phyloP scores from a whole-genome alignment of 53 echinoderm and acorn worm genomes.

The Actinopyga echinites region DNA sequence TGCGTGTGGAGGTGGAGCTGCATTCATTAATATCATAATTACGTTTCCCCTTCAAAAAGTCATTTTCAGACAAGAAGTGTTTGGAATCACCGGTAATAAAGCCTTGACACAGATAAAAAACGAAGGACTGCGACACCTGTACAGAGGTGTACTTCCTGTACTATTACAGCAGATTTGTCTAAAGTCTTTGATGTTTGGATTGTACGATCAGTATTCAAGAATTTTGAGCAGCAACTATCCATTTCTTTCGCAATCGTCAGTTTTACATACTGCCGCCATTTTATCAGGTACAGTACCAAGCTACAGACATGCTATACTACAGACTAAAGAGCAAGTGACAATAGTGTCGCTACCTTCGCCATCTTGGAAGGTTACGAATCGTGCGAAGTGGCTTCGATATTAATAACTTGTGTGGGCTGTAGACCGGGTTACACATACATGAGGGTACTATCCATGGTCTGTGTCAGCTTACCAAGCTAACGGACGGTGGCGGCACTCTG shows the following conservation, averaged over 20 bases:
- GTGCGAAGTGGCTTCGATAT: too few species aligned
- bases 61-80: slow-evolving; percentile 92
- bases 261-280: slow-evolving; percentile 74
- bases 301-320: too few species aligned
- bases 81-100: slow-evolving; percentile 67
- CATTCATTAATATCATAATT: slow-evolving; percentile 80
- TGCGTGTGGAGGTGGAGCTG: slow-evolving; percentile 80
- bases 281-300: slow-evolving; percentile 99
- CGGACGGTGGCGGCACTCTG: too few species aligned
- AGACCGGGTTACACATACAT: too few species aligned
- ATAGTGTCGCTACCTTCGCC: too few species aligned
- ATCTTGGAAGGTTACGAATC: too few species aligned
- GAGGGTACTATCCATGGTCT: too few species aligned
- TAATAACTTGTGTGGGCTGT: too few species aligned
- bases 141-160: slow-evolving; percentile 88
- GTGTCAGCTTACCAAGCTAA: too few species aligned
- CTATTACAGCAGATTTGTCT: slow-evolving; percentile 80
- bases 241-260: slow-evolving; percentile 34
- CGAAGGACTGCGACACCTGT: slow-evolving; percentile 75
- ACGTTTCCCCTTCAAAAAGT: slow-evolving; percentile 92
- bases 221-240: slow-evolving; percentile 64
- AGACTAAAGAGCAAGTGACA: too few species aligned
- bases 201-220: slow-evolving; percentile 88
- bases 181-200: slow-evolving; percentile 92
- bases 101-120: slow-evolving; percentile 74